These are phyloP conservation scores for Cirrhinus molitorella DNA, from an alignment of 2,797 vertebrate species.

Conservation along the genomic window DNA sequence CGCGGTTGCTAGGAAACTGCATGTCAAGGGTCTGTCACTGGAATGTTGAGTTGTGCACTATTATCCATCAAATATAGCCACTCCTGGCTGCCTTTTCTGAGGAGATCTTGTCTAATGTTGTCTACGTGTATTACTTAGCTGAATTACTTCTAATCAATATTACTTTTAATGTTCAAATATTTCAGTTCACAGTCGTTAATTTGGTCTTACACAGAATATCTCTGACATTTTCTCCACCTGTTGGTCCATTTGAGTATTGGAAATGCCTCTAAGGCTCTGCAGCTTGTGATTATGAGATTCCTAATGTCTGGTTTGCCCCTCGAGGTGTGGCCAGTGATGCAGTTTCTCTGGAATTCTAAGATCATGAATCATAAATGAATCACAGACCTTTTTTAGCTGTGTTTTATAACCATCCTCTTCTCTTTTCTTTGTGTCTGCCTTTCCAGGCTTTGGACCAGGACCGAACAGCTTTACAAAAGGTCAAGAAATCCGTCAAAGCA, in stretches of 20 bases:
- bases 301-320: slow-evolving; percentile 16
- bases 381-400: slow-evolving; percentile 19
- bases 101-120: neutral
- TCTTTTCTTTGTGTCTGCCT: slow-evolving; percentile 32
- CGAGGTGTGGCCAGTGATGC: slow-evolving; percentile 18
- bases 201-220: neutral
- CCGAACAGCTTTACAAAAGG: slow-evolving; percentile 88
- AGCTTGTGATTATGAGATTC: slow-evolving; percentile 48
- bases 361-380: slow-evolving; percentile 41
- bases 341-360: slow-evolving; percentile 30
- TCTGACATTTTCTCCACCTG: slow-evolving; percentile 24
- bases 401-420: neutral
- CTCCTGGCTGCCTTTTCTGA: neutral
- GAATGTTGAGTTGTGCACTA: slow-evolving; percentile 28
- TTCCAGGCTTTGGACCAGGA: slow-evolving; percentile 88
- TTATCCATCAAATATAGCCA: neutral
- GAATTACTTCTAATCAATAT: neutral
- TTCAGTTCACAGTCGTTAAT: neutral
- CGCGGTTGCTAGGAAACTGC: slow-evolving; percentile 52
- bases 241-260: slow-evolving; percentile 25
- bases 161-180: neutral
- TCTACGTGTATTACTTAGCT: neutral
- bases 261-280: slow-evolving; percentile 8
- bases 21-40: slow-evolving; percentile 2
- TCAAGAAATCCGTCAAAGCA: slow-evolving; percentile 91